Base-by-base conservation (phyloP, 2,888 invertebrate species). In the Heliconius hortense region DNA sequence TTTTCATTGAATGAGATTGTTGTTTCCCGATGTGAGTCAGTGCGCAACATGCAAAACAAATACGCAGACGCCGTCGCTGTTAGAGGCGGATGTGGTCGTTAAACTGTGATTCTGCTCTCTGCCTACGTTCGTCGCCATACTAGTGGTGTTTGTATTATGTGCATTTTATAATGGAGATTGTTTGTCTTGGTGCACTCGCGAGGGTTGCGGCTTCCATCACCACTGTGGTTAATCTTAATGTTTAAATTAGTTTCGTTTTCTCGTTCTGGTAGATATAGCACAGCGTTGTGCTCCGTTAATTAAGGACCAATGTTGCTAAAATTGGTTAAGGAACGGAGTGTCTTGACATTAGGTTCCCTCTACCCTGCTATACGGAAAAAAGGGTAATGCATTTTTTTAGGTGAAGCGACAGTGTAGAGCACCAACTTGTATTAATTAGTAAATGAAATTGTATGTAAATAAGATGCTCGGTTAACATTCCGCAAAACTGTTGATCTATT, bases 81-180 rank as follows among this genome's bases (percentile, higher is more conserved):
- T 88, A 85, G 85, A 85, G 88, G 89, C 93, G 92, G 93, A 93
- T 92, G 91, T 90, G 90, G 89, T 88, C 91, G 90, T 92, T 92
- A 91, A 89, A 88, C 91, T 82, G 92, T 89, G 92, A 93, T 93
- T 93, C 88, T 88, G 84, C 56, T 85, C 84, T 86, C 84, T 81
- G 85, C 84, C 84, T 84, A 84, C 78, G 83, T 84, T 79, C 68
- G 76, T 74, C 72, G 74, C 78, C 80, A 76, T 64, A 63, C 74
- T 73, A 72, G 73, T 73, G n/a, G 73, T 73, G 26, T 66, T 67
- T 68, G 59, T 56, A n/a, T n/a, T n/a, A 56, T 56, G 56, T 56
- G 11, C 56, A 56, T 56, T 56, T 56, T n/a, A 21, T 74, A 67
- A 53, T 74, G 53, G 31, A 73, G 63, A 48, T 56, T 24, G 35